These are phyloP conservation scores for Hypsibius dujardini DNA, from an alignment of 1,140 invertebrate genomes.

Conservation along the genomic window DNA sequence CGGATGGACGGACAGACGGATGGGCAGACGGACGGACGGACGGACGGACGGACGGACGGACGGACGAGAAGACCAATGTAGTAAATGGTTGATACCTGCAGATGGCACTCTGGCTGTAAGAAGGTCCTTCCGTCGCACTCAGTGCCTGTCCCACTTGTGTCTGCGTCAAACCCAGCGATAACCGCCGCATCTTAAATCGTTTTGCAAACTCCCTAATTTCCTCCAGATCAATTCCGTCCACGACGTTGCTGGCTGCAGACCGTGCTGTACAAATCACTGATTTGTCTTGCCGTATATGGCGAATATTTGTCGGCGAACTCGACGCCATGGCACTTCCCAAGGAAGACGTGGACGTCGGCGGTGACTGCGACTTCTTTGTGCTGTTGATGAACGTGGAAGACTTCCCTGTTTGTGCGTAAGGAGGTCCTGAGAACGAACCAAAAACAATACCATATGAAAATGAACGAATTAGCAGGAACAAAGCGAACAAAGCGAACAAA, in stretches of 20 bases:
- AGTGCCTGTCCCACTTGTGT: conserved; percentile 86
- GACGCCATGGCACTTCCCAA: not conserved
- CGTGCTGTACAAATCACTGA: conserved; percentile 13
- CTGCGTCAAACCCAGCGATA: conserved; percentile 82
- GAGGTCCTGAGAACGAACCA: not conserved
- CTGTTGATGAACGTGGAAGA: not conserved
- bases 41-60: too few species aligned
- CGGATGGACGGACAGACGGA: too few species aligned
- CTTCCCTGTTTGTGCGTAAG: not conserved
- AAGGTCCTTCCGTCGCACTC: conserved; percentile 83
- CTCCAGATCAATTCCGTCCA: conserved; percentile 87
- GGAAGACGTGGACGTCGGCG: conserved; percentile 16
- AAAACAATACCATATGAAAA: conserved; percentile 1
- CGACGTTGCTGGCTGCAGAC: conserved; percentile 45
- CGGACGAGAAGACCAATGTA: too few species aligned
- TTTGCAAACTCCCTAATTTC: conserved; percentile 96
- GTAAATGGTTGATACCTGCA: conserved; percentile 54
- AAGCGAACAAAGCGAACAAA: not conserved
- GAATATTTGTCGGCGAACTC: not conserved
- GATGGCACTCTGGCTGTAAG: conserved; percentile 94
- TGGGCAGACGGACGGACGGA: too few species aligned
- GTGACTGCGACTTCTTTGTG: conserved; percentile 1
- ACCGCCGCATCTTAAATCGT: conserved; percentile 76
- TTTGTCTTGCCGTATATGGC: not conserved
- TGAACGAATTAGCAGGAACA: not conserved